Percentiles rank a stretch among this genome's conserved stretches.
Conservation (phyloP, 2,888 invertebrate genomes). For the Dugesia japonica region DNA sequence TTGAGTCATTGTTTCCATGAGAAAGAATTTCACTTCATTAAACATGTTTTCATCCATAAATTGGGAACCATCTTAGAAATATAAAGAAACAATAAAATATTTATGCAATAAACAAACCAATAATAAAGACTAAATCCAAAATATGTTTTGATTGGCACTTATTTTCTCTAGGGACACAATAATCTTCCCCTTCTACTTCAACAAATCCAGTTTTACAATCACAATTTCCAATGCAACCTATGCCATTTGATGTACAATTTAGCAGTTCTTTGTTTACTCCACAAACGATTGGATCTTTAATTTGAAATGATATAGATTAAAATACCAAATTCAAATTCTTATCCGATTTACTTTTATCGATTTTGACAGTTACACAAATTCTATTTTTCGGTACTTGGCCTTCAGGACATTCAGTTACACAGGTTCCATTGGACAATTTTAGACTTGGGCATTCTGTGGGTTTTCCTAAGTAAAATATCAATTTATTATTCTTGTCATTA, state of each 20-base stretch:
- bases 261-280: conserved; percentile 11
- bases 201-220: conserved; percentile 21
- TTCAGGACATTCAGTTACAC: conserved; percentile 13
- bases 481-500: neutral
- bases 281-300: neutral
- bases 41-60: neutral
- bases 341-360: conserved; percentile 10
- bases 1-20: conserved; percentile 15
- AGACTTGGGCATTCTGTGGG: neutral
- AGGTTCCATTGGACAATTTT: neutral
- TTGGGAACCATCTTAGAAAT: neutral
- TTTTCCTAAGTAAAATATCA: neutral
- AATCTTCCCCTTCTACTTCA: neutral
- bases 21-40: conserved; percentile 8
- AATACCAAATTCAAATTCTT: too few relatives aligned
- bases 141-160: conserved; percentile 14
- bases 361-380: neutral
- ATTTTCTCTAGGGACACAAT: neutral
- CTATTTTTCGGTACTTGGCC: conserved; percentile 21
- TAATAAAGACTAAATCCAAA: conserved; percentile 21
- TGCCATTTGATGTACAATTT: neutral
- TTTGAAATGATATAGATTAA: too few relatives aligned
- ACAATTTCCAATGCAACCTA: neutral
- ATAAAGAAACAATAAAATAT: neutral
- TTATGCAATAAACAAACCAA: neutral